phyloP scores from a whole-genome alignment of 2,888 invertebrate species.

The Exocentrus adspersus region DNA sequence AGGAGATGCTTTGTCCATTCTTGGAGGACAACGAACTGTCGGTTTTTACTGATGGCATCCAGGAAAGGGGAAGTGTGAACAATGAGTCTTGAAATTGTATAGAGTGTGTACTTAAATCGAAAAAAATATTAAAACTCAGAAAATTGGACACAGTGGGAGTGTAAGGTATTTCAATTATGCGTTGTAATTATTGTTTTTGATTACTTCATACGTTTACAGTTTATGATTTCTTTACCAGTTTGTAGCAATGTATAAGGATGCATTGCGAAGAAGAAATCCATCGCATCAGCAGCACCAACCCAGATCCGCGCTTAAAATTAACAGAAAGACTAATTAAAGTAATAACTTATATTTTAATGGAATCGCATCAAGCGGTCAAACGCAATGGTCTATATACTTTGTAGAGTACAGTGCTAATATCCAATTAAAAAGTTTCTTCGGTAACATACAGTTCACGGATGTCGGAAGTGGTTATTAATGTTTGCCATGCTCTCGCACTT shows the following conservation, averaged over 20 bases:
- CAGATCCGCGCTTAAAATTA: conserved; percentile 36
- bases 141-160: too few relatives aligned
- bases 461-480: conserved; percentile 7
- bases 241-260: too few relatives aligned
- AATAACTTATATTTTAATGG: conserved; percentile 30
- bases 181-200: too few relatives aligned
- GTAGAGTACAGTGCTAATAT: conserved; percentile 41
- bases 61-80: conserved; percentile 38
- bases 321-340: conserved; percentile 31
- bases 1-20: conserved; percentile 5
- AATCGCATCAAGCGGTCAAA: conserved; percentile 36
- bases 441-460: conserved; percentile 13
- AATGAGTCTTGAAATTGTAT: conserved; percentile 36
- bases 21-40: conserved; percentile 7
- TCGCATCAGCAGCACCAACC: conserved; percentile 20
- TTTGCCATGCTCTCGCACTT: background rate
- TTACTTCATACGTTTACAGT: too few relatives aligned
- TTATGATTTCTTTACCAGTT: too few relatives aligned
- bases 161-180: too few relatives aligned
- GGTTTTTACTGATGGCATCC: conserved; percentile 16
- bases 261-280: background rate
- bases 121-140: too few relatives aligned
- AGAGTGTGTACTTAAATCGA: too few relatives aligned
- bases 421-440: conserved; percentile 14
- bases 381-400: conserved; percentile 47